Evolutionary conservation across 2,113 vertebrate genomes (phyloP).

Genomic region (Chloebia gouldiae): DNA sequence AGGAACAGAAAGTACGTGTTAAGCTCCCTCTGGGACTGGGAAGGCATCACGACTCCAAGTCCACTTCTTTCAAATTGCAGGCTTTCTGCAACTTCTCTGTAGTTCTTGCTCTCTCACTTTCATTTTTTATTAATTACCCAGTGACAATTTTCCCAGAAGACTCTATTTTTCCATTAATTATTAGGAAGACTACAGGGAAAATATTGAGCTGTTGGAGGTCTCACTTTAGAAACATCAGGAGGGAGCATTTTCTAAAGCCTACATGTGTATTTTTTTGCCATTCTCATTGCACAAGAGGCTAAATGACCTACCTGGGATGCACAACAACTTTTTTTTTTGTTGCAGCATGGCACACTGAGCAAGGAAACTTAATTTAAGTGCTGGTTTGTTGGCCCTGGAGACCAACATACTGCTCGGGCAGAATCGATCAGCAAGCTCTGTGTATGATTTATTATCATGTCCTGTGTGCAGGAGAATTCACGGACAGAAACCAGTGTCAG

Average conservation of each 20-base stretch:
- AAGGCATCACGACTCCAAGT: not conserved
- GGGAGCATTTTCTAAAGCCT: not conserved
- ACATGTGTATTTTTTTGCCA: slow-evolving; percentile 1
- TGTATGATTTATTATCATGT: slow-evolving; percentile 27
- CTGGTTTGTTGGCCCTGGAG: slow-evolving; percentile 15
- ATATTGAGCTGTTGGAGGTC: not conserved
- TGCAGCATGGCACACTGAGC: not conserved
- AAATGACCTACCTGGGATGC: not conserved
- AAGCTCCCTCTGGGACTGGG: not conserved
- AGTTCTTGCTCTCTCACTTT: not conserved
- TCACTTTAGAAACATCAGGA: slow-evolving; percentile 8
- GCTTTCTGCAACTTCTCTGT: not conserved
- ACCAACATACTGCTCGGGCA: not conserved
- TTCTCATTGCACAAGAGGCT: not conserved
- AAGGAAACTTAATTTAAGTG: slow-evolving; percentile 34
- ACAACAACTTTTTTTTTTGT: not conserved
- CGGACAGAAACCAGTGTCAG: not conserved
- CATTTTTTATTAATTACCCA: slow-evolving; percentile 54
- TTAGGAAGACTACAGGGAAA: slow-evolving; percentile 5
- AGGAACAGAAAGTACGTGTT: fast-evolving
- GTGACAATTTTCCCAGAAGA: slow-evolving; percentile 46
- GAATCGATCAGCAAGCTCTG: not conserved
- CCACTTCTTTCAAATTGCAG: slow-evolving; percentile 6
- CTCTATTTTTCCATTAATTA: slow-evolving; percentile 32
- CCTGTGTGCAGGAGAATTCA: not conserved